Evolutionary conservation across 2,888 invertebrate species (phyloP), one percentile per base, ranked within the genome.

Genomic region (Parthenolecanium corni): DNA sequence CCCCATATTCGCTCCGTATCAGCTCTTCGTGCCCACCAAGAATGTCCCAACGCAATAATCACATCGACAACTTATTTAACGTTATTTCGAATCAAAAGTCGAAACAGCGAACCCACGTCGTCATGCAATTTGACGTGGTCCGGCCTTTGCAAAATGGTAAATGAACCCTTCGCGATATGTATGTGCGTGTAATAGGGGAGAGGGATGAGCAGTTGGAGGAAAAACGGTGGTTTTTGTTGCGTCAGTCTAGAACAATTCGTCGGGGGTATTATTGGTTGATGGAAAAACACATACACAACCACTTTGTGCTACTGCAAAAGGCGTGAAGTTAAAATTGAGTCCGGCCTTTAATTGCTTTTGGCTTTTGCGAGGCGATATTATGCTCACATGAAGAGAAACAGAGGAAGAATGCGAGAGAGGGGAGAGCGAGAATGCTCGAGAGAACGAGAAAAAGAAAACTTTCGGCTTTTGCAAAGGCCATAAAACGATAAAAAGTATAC

Each of bases 321-420:
- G 31, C 31, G 31, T 31, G 54, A 54, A 54, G 54, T 54, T 54
- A 40, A 54, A 54, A 54, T 54, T 54, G 54, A 54, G 54, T 54
- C 54, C 54, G 53, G 53, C 38, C 40, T 54, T 54, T 54, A 54
- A 54, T 54, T 54, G 54, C 54, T 42, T 42, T 16, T 21, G 25
- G 51, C 47, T 12, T 21, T 18, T 11, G 11, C 52, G 18, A 25
- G 11, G 25, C 52, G n/a, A 5, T 21, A 38, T 53, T 52, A 36
- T 36, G 31, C 31, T 31, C 31, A 9, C 31, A 31, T n/a, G n/a
- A 31, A 31, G 31, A 6, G 31, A 31, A 9, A 31, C 5, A 31
- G 31, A 31, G 31, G 4, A 9, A 31, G 31, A 31, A 31, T 18
- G 44, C 4, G 14, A 44, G 44, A 44, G 44, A n/a, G 44, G 14